Percentiles rank a stretch among this genome's conserved stretches.
phyloP scores from a whole-genome alignment of 2,888 invertebrate species.

The Cheilosia soror region DNA sequence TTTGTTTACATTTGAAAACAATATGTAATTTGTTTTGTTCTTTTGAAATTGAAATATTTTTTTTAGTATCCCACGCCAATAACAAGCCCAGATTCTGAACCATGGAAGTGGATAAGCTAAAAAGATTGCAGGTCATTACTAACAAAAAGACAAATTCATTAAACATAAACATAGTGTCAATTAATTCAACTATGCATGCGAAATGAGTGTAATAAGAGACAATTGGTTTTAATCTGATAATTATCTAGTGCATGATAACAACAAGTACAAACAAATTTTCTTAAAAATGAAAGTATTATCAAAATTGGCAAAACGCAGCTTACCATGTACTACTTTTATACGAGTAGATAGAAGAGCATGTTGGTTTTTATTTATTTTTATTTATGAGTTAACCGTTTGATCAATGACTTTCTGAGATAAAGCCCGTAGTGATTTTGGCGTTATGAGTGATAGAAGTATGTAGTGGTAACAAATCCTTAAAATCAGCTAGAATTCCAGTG shows the following conservation, averaged over 20 bases:
- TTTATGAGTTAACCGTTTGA: slow-evolving; percentile 10
- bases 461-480: too few relatives aligned
- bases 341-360: slow-evolving; percentile 5
- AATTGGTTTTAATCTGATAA: slow-evolving; percentile 69
- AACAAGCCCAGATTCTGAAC: slow-evolving; percentile 94
- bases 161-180: slow-evolving; percentile 67
- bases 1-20: slow-evolving; percentile 51
- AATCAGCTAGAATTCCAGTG: too few relatives aligned
- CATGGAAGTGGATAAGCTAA: slow-evolving; percentile 92
- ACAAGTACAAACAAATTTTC: slow-evolving; percentile 13
- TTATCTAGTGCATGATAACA: slow-evolving; percentile 45
- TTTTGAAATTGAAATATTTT: slow-evolving; percentile 78
- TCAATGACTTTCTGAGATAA: not conserved
- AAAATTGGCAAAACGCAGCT: slow-evolving; percentile 20
- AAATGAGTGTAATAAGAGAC: slow-evolving; percentile 58
- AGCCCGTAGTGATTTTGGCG: not conserved
- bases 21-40: slow-evolving; percentile 65
- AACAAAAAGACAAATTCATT: slow-evolving; percentile 82
- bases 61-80: slow-evolving; percentile 93
- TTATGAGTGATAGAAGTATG: too few relatives aligned
- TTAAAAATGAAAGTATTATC: slow-evolving; percentile 51
- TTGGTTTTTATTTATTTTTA: slow-evolving; percentile 3
- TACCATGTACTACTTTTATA: not conserved
- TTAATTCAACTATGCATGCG: slow-evolving; percentile 63
- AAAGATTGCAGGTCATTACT: slow-evolving; percentile 83